These are phyloP conservation scores for Deroplatys truncata DNA, from an alignment of 2,888 invertebrate genomes.

Conservation along the genomic window DNA sequence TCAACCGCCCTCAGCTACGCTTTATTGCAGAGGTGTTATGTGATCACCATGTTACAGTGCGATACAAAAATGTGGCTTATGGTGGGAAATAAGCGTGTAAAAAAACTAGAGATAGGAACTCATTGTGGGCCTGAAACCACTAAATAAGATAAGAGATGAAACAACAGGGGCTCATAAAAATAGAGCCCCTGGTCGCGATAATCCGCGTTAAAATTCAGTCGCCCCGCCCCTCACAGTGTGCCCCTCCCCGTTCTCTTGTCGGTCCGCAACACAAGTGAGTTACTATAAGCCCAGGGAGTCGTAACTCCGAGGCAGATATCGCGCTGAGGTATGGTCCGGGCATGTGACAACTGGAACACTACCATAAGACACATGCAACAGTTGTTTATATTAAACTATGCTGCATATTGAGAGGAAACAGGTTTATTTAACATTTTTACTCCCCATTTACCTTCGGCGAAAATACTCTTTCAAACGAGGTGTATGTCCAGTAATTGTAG, in stretches of 20 bases:
- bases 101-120: not conserved
- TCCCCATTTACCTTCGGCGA: no score
- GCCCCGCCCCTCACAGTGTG: not conserved
- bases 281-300: conserved; percentile 2
- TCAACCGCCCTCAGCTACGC: no score
- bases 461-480: no score
- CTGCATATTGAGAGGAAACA: no score
- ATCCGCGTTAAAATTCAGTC: conserved; percentile 12
- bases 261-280: conserved; percentile 7
- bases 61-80: not conserved
- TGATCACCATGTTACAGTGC: not conserved
- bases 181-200: conserved; percentile 4
- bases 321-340: not conserved
- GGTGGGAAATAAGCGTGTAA: not conserved
- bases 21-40: no score
- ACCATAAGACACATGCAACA: not conserved
- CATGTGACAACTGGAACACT: not conserved
- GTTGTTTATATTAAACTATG: not conserved
- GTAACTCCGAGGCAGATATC: not conserved
- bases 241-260: not conserved
- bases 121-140: not conserved
- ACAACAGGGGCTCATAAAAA: conserved; percentile 14
- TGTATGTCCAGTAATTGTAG: no score
- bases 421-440: no score
- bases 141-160: conserved; percentile 17